These are phyloP conservation scores for Acronicta leporina DNA, from an alignment of 2,888 invertebrate genomes.

Conservation along the genomic window DNA sequence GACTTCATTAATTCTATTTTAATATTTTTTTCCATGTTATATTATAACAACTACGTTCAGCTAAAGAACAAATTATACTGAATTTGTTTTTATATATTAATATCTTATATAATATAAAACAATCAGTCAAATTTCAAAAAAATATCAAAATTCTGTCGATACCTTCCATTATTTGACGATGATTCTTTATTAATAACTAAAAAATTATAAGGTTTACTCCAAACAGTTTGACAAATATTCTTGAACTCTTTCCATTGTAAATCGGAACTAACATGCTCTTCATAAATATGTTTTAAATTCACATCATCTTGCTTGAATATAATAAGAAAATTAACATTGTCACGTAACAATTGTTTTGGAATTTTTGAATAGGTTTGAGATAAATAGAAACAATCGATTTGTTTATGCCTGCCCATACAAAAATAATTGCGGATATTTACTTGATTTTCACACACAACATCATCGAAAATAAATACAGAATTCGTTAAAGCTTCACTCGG, in stretches of 20 bases:
- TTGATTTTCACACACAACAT: conserved; percentile 11
- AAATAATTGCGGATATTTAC: conserved; percentile 31
- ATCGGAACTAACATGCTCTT: conserved; percentile 4
- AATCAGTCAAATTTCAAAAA: too few species aligned
- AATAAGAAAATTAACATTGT: background rate
- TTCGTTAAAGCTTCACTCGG: conserved; percentile 17
- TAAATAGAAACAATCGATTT: conserved; percentile 39
- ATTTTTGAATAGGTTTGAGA: conserved; percentile 39
- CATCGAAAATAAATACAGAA: conserved; percentile 15
- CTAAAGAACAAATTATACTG: background rate
- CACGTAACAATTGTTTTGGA: background rate
- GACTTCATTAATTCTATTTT: background rate
- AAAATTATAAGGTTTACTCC: conserved; percentile 1
- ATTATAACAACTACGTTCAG: too few species aligned
- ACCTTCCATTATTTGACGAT: conserved; percentile 6
- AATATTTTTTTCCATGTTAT: conserved; percentile 1
- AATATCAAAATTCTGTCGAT: background rate
- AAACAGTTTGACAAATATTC: conserved; percentile 8
- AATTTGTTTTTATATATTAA: background rate
- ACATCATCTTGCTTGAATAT: background rate
- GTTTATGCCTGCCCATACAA: conserved; percentile 26
- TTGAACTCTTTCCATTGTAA: conserved; percentile 3
- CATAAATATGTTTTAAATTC: background rate
- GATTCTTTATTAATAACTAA: conserved; percentile 5
- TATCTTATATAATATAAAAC: background rate